Base-by-base conservation (phyloP, 2,888 invertebrate genomes). In the Colletes collaris region DNA sequence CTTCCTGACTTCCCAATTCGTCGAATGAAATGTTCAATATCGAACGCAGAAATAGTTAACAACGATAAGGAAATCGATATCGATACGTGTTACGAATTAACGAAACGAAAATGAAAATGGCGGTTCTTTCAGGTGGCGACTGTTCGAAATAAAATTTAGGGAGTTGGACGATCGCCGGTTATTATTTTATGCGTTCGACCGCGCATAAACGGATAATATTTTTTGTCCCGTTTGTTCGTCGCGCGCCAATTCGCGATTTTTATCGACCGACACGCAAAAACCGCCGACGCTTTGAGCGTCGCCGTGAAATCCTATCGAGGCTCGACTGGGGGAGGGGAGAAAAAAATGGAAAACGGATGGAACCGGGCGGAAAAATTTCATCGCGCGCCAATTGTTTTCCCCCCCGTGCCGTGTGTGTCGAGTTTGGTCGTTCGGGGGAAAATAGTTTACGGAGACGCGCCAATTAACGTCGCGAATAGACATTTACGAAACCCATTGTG, bases 151-250 rank as follows among this genome's bases (percentile, higher is more conserved):
- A 2, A 56, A 46, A 46, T 46, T 67, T 11, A 35, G 6, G 4
- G 19, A 11, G 11, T 56, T 67, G 13, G 6, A 2, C 62, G 58
- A 0, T 56, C n/a, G 58, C 16, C 27, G 59, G 63, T 69, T 53
- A 44, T 64, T 68, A 76, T 76, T 68, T 76, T 63, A 59, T 11
- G 58, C 63, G 62, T 1, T 13, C 58, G 46, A 53, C 63, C 35
- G 73, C 71, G 62, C 66, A 53, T 80, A 70, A 76, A 81, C 56
- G 83, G 79, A 82, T 86, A 81, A 85, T 85, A 66, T 75, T 67
- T 65, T 72, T 71, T 65, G 53, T 64, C 7, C 58, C 53, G 67
- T 55, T 72, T 72, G 67, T 71, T 35, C 69, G 69, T 78, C 66
- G 58, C 53, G 70, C 55, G 55, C 52, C 76, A 60, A 16, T 58